Base-by-base conservation (phyloP, 2,113 vertebrate species). In the Nothobranchius kuhntae region DNA sequence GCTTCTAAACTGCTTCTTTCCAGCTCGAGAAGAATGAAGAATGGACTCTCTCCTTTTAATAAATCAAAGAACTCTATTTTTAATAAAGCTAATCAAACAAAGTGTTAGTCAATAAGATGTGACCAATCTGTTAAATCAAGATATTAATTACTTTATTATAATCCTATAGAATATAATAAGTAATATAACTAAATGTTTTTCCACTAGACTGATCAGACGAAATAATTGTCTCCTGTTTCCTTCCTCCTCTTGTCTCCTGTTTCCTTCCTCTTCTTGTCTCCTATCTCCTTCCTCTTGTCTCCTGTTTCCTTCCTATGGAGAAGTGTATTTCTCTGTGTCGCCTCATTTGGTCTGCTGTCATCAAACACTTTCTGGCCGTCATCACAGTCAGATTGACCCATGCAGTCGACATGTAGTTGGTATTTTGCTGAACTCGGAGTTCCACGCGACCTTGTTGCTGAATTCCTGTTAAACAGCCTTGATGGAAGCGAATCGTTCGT, bases 221-320 rank as follows among this genome's bases (percentile, higher is more conserved):
- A 21, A 21, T 21, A 21, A 21, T 21, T 21, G 21, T 21, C 21
- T 21, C 21, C 21, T 21, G 21, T 21, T 21, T 21, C 21, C 21
- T 21, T 21, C 21, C 21, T 21, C 21, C 21, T 21, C 21, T n/a
- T n/a, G 55, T 83, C 89, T 36, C 80, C 75, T 58, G 90, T 92
- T 81, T n/a, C n/a, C n/a, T n/a, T n/a, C n/a, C n/a, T n/a, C n/a
- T 69, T 82, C 44, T 80, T 89, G 65, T 90, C 88, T 38, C 89
- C 84, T 56, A 81, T 88, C 7, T 52, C 46, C 8, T 88, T 58
- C 84, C 59, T 89, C 89, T 0, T 84, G 66, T n/a, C 78, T 45
- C 53, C 21, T 21, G 21, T 21, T 21, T 21, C 21, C 21, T 21
- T 21, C 21, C 21, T 21, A 93, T 88, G 11, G 87, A 57, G 3